Evolutionary conservation across 2,797 vertebrate species (phyloP).

Genomic region (Lagorchestes hirsutus): DNA sequence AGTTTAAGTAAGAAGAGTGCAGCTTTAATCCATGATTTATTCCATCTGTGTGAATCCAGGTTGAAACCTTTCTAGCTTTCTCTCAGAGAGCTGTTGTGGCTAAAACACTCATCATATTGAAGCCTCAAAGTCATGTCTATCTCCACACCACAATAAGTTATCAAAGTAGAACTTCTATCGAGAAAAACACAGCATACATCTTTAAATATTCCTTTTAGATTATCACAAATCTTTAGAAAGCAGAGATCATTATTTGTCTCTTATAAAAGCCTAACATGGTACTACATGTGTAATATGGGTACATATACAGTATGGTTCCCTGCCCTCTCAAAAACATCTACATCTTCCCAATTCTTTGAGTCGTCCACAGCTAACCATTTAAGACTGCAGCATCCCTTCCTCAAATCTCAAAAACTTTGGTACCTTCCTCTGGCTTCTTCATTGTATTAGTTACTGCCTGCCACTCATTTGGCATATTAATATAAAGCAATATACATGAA

Average conservation of each 20-base stretch:
- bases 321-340: neutral
- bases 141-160: neutral
- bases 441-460: neutral
- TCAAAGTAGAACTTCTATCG: neutral
- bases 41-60: neutral
- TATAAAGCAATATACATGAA: neutral
- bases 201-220: constrained; percentile 55
- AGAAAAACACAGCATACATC: constrained; percentile 39
- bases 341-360: constrained; percentile 23
- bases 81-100: neutral
- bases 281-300: constrained; percentile 15
- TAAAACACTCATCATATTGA: neutral
- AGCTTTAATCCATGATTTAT: neutral
- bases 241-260: constrained; percentile 40
- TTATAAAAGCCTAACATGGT: constrained; percentile 30
- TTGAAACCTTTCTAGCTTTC: neutral
- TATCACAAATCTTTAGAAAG: constrained; percentile 62
- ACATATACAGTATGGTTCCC: neutral
- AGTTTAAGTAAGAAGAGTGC: neutral
- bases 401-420: neutral
- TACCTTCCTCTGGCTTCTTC: neutral
- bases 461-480: neutral
- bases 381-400: neutral
- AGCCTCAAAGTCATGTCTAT: neutral
- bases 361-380: constrained; percentile 27